Conservation (phyloP, 2,113 vertebrate genomes). For the Microtus pennsylvanicus region DNA sequence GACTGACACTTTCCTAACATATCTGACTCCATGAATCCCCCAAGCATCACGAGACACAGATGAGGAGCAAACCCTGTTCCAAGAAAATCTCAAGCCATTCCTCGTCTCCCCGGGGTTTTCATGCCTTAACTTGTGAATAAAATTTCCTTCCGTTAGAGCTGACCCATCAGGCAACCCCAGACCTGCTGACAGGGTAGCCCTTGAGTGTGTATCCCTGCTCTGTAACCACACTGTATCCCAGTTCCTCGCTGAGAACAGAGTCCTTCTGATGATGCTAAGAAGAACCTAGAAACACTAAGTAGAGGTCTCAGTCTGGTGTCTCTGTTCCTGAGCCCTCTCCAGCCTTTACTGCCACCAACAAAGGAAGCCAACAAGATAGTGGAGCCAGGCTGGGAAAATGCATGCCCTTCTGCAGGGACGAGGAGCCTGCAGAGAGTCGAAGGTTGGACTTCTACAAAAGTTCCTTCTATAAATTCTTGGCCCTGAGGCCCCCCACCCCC, state of each 20-base stretch:
- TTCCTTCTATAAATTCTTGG: not conserved
- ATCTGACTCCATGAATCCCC: no score
- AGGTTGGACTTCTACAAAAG: not conserved
- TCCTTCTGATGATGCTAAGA: not conserved
- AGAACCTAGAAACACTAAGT: not conserved
- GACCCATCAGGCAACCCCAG: no score
- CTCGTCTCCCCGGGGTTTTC: not conserved
- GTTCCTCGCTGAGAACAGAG: not conserved
- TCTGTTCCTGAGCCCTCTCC: not conserved
- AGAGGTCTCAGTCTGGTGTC: not conserved
- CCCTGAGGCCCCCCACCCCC: not conserved
- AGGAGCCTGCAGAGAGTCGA: not conserved
- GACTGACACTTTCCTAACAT: not conserved
- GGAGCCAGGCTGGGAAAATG: not conserved
- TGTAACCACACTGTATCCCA: not conserved
- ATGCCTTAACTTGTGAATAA: not conserved
- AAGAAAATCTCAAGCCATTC: not conserved
- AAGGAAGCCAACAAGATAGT: accelerated
- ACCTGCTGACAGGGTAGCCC: not conserved
- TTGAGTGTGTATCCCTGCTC: not conserved
- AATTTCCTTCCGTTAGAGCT: not conserved
- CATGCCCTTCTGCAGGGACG: not conserved
- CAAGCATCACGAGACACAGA: no score
- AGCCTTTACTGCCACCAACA: not conserved
- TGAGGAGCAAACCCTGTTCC: not conserved